Evolutionary conservation across 2,888 invertebrate species (phyloP), one percentile per base, ranked within the genome.

Genomic region (Mechanitis messenoides): DNA sequence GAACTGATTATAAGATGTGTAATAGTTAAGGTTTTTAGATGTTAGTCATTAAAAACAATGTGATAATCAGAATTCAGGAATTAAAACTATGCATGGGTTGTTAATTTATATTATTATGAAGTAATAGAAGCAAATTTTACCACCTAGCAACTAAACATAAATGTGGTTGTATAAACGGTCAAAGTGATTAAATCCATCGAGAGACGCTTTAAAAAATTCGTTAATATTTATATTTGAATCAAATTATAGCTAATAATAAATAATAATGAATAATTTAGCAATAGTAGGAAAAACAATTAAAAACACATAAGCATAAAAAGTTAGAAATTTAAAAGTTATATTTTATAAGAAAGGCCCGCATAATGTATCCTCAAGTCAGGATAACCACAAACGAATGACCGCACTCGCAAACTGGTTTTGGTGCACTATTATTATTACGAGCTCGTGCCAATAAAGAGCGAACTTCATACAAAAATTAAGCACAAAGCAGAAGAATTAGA

Each of bases 391-490:
- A 78, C 84, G 75, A 83, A 85, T 83, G 81, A 85, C 85, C 83
- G 75, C 84, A 86, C 84, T 81, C 80, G 85, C 84, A 88, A 90
- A 90, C 89, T 79, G 88, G 89, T 89, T 90, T 84, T 70, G 76
- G 85, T 87, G 84, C 86, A 87, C 86, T 88, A 89, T 88, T 88
- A 90, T 89, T 90, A 89, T 87, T 88, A 85, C 83, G 82, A 85
- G 81, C 87, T 89, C 89, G 87, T 89, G 89, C 89, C 86, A 85
- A 87, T 86, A 80, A 75, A 83, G 82, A 85, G 83, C 83, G 81
- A 84, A 84, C 83, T 75, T 74, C 69, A 74, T 50, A 74, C 74
- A 81, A 74, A 76, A 77, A 73, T 50, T 7, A 77, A 79, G 78
- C 84, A 86, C 84, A 85, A 85, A 83, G 73, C 72, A 66, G 77